Conservation (phyloP, 2,113 vertebrate species). For the Penelope pileata region DNA sequence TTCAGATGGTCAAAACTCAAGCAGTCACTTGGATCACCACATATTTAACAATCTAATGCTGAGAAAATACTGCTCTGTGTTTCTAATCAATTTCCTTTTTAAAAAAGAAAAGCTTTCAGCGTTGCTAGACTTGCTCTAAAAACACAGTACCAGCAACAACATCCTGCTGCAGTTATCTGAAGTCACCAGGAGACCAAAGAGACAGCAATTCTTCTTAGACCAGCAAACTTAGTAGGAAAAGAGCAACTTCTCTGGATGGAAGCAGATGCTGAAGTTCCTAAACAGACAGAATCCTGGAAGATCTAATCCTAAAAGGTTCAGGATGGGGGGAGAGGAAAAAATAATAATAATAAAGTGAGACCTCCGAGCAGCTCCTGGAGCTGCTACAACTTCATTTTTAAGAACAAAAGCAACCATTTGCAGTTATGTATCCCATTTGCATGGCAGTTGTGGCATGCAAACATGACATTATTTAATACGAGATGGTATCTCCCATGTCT, state of each 20-base stretch:
- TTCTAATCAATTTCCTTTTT: background rate
- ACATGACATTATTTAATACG: background rate
- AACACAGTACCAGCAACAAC: background rate
- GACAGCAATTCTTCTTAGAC: background rate
- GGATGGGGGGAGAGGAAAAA: no score
- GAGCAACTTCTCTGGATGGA: background rate
- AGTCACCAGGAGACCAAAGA: background rate
- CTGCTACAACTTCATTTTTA: background rate
- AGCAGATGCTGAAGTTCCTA: background rate
- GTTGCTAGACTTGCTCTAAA: background rate
- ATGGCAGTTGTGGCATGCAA: background rate
- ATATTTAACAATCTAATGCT: background rate
- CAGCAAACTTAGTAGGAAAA: background rate
- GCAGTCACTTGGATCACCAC: background rate
- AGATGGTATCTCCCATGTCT: background rate
- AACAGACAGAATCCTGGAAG: background rate
- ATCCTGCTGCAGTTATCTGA: background rate
- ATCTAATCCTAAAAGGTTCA: background rate
- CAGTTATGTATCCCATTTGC: background rate
- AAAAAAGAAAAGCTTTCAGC: background rate
- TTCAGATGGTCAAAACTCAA: background rate
- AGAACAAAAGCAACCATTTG: background rate
- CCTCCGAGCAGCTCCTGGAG: rapidly evolving
- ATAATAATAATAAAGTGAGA: no score
- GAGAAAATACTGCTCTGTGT: background rate